phyloP scores from a whole-genome alignment of 2,797 vertebrate species.

The Glossophaga mutica region DNA sequence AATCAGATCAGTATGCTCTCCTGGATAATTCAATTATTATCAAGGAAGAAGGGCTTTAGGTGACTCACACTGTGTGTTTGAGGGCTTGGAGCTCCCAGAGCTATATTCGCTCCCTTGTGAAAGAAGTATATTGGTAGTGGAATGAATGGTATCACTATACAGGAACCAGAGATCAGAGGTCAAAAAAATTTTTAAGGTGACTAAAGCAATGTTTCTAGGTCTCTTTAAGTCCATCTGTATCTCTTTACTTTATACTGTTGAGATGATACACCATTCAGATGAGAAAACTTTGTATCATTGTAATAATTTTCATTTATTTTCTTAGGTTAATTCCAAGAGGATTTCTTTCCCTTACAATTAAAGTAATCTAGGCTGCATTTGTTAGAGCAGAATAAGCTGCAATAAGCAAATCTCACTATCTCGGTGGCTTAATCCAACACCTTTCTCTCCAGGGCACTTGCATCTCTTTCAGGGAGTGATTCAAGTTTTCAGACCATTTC shows the following conservation, averaged over 20 bases:
- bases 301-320: not conserved
- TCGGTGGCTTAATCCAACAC: not conserved
- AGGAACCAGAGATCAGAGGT: not conserved
- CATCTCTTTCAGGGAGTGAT: not conserved
- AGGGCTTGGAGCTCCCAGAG: not conserved
- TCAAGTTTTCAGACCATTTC: not conserved
- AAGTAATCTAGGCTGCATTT: not conserved
- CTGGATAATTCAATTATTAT: not conserved
- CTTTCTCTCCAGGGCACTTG: not conserved
- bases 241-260: not conserved
- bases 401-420: not conserved
- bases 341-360: not conserved
- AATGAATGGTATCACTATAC: not conserved
- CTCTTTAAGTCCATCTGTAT: not conserved
- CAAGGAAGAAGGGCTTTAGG: not conserved
- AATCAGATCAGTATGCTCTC: not conserved
- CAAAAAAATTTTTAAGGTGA: not conserved
- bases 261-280: not conserved
- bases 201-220: not conserved
- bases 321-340: not conserved
- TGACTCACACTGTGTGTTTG: not conserved
- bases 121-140: not conserved
- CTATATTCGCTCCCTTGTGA: not conserved
- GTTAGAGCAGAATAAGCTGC: not conserved
- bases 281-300: not conserved